A percentile compares a stretch with the other conserved stretches of the same genome.
Conservation (phyloP, 2,113 vertebrate species). For the Epinephelus lanceolatus region DNA sequence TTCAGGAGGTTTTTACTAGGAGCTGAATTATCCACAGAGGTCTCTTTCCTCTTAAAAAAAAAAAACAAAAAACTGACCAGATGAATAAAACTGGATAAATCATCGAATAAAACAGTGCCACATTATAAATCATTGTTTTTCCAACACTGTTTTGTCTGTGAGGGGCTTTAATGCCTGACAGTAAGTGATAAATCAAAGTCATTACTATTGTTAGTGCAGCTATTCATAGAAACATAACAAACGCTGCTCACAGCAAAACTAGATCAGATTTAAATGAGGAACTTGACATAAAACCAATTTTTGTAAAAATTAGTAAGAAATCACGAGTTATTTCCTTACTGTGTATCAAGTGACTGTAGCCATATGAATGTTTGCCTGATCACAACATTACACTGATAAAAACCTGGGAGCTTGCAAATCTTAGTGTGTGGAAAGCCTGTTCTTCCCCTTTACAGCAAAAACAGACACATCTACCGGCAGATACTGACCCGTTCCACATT, state of each 20-base stretch:
- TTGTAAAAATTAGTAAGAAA: not conserved
- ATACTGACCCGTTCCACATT: constrained; percentile 92
- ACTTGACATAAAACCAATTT: not conserved
- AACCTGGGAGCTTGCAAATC: not conserved
- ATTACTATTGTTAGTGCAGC: not conserved
- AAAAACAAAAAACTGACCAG: too few species aligned
- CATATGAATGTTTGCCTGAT: not conserved
- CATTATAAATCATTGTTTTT: too few species aligned
- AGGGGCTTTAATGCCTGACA: not conserved
- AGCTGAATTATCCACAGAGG: too few species aligned
- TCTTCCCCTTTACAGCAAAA: not conserved
- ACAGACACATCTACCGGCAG: not conserved
- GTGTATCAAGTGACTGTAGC: not conserved
- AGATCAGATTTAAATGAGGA: too few species aligned
- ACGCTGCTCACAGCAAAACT: not conserved
- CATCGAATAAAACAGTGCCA: too few species aligned
- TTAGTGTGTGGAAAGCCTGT: not conserved
- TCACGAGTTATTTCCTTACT: not conserved
- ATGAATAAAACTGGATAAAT: too few species aligned
- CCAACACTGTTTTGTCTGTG: too few species aligned
- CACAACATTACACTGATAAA: not conserved
- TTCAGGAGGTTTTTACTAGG: too few species aligned
- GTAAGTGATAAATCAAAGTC: not conserved
- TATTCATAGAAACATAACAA: too few species aligned
- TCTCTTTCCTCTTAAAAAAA: too few species aligned